Percentiles rank a stretch among this genome's conserved stretches.
These are phyloP conservation scores for Myrmecophaga tridactyla DNA, from an alignment of 2,113 vertebrate genomes.

Conservation along the genomic window DNA sequence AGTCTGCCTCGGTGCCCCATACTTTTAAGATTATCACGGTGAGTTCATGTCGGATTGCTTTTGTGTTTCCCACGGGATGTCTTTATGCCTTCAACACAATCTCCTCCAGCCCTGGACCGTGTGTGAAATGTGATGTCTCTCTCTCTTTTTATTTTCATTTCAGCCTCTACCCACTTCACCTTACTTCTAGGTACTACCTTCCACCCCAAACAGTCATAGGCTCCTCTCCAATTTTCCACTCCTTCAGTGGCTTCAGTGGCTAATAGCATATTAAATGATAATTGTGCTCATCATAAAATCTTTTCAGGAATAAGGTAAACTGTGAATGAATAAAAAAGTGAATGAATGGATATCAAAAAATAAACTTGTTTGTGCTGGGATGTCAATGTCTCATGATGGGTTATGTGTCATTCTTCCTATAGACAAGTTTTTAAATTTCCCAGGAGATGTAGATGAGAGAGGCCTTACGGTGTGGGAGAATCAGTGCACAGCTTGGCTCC, in stretches of 20 bases:
- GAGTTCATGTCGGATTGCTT: not conserved
- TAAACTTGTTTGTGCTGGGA: not conserved
- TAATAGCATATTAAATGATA: not conserved
- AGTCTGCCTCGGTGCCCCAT: not conserved
- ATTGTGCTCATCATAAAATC: not conserved
- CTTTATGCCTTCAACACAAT: fast-evolving
- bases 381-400: not conserved
- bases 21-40: not conserved
- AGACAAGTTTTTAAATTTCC: not conserved
- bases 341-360: not conserved
- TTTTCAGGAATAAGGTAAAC: not conserved
- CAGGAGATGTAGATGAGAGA: not conserved
- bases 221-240: not conserved
- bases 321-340: not conserved
- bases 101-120: fast-evolving
- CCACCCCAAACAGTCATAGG: not conserved
- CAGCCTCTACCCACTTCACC: not conserved
- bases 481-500: no score
- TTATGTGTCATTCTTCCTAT: not conserved
- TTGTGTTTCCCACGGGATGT: not conserved
- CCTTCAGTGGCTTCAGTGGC: not conserved
- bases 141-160: not conserved
- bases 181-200: not conserved
- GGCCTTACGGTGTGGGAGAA: not conserved
- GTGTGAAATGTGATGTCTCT: fast-evolving